Evolutionary conservation across 2,797 vertebrate genomes (phyloP), one percentile per base, ranked within the genome.

Genomic region (Borostomias antarcticus): DNA sequence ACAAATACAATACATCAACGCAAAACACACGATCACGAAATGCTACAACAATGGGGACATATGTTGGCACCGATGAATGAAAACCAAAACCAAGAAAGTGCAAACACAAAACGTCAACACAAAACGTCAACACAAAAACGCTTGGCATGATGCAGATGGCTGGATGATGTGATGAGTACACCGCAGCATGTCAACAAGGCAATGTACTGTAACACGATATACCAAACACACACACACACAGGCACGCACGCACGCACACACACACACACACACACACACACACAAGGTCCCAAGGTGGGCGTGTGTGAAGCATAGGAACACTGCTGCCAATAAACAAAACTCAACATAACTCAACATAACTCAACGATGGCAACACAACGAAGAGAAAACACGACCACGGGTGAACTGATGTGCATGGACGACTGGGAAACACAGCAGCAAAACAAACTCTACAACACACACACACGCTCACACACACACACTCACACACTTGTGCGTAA

Each of bases 251-350:
- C 53, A 56, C 2, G 11, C 54, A 58, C 73, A 69, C 32, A 35
- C 82, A 78, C 73, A 66, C 68, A 66, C 51, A 64, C 45, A 35
- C 62, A 53, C 67, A 58, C 35, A 28, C 62, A 45, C 40, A 32
- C 51, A 33, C 26, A 62, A 23, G 13, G 35, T 2, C 35, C 8
- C 7, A 37, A 1, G 13, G 35, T n/a, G n/a, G n/a, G n/a, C n/a
- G n/a, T n/a, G n/a, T n/a, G n/a, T n/a, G n/a, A n/a, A n/a, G n/a
- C n/a, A n/a, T n/a, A n/a, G n/a, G n/a, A n/a, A n/a, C n/a, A n/a
- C n/a, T n/a, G n/a, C n/a, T n/a, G n/a, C n/a, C n/a, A n/a, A n/a
- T n/a, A n/a, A n/a, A n/a, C n/a, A n/a, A n/a, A n/a, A n/a, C n/a
- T n/a, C n/a, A n/a, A n/a, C n/a, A n/a, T n/a, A n/a, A n/a, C n/a